Evolutionary conservation across 2,888 invertebrate species (phyloP), one percentile per base, ranked within the genome.

Genomic region (Gandaritis pyraliata): DNA sequence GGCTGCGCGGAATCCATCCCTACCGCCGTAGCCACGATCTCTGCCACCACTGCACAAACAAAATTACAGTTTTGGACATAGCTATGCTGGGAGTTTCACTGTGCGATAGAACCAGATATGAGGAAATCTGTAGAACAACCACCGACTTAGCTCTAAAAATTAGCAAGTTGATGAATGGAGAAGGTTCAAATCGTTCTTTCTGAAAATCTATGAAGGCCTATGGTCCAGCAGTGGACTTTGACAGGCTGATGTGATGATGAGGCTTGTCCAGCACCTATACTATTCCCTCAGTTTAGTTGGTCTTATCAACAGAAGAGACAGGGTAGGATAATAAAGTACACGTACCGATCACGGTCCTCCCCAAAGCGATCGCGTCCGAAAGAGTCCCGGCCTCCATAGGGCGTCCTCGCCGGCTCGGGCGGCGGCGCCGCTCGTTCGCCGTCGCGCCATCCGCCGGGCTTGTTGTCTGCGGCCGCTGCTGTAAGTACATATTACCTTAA

Each of bases 361-460:
- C 79, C 82, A 59, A 71, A 87, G 64, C 86, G 81, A 58, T 88
- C 91, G 0, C 91, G 80, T 49, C 90, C 91, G 66, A 83, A 89
- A 0, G 92, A 92, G 78, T 92, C 90, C n/a, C 93, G 81, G 16
- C 92, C 90, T 7, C 88, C 92, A 70, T 93, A 92, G 4, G 91
- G 88, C 1, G 92, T 81, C 18, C 92, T 76, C 10, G 91, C 85
- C 0, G 92, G 88, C 72, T 90, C 91, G 13, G 46, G 46, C 8
- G 84, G 46, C 5, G 84, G 72, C n/a, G 85, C 82, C 15, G 87
- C 81, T 1, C 90, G 78, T 45, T 89, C 88, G 41, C 89, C 88
- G 70, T 93, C 93, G 4, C 93, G 85, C 93, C 93, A 93, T 5
- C 85, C 93, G 2, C 93, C 93, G 4, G 93, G 92, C 12, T 80